phyloP scores from a whole-genome alignment of 2,113 vertebrate genomes.

The Spheniscus mendiculus region DNA sequence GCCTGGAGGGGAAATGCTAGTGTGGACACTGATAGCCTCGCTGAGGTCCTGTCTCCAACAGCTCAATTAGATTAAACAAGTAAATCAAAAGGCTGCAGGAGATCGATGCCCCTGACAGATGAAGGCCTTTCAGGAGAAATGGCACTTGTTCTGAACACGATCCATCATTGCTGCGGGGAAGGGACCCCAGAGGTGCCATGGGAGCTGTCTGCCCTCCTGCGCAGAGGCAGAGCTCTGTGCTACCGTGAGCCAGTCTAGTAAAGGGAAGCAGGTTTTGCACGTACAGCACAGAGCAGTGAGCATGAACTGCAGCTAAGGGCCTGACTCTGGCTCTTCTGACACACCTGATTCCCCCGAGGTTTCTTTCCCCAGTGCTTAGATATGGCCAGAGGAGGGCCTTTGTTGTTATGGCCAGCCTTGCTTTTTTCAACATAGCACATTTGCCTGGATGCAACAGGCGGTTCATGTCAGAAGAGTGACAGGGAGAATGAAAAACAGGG shows the following conservation, averaged over 20 bases:
- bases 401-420: background rate
- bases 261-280: background rate
- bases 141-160: background rate
- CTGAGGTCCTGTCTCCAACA: background rate
- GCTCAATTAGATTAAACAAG: background rate
- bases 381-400: fast-evolving
- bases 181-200: background rate
- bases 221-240: background rate
- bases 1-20: background rate
- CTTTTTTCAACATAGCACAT: background rate
- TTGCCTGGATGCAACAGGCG: background rate
- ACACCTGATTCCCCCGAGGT: fast-evolving
- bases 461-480: background rate
- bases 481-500: background rate
- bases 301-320: background rate
- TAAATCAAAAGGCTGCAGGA: slow-evolving; percentile 37
- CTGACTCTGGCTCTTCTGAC: background rate
- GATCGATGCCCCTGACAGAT: slow-evolving; percentile 19
- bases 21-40: background rate
- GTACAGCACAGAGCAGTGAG: background rate
- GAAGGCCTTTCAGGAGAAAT: background rate
- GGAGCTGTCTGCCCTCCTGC: background rate
- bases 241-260: fast-evolving
- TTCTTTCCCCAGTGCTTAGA: background rate
- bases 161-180: background rate